Conservation (phyloP, 2,113 vertebrate species). For the Neogobius melanostomus region DNA sequence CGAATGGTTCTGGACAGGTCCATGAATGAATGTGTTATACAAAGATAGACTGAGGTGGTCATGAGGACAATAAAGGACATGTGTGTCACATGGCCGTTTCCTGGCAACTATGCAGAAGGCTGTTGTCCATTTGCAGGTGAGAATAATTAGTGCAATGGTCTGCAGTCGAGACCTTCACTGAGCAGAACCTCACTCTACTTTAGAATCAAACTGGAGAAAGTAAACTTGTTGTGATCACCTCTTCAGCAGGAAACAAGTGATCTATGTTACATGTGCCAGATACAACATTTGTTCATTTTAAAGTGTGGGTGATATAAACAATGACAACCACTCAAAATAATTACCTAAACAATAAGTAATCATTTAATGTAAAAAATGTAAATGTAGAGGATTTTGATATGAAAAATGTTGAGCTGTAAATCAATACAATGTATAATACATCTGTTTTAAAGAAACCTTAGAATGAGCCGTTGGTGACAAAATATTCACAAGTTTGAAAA, state of each 20-base stretch:
- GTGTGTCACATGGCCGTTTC: slow-evolving; percentile 20
- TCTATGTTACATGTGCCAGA: not conserved
- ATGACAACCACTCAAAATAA: no score
- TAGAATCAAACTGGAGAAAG: not conserved
- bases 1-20: slow-evolving; percentile 43
- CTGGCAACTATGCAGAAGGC: slow-evolving; percentile 11
- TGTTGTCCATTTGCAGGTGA: slow-evolving; percentile 17
- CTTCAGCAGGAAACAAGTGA: not conserved
- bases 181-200: slow-evolving; percentile 13
- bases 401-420: no score
- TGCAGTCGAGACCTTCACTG: slow-evolving; percentile 27
- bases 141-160: slow-evolving; percentile 23
- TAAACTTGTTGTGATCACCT: slow-evolving; percentile 1
- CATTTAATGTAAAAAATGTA: no score
- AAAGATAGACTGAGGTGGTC: slow-evolving; percentile 10
- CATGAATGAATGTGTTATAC: slow-evolving; percentile 1
- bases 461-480: not conserved
- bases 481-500: slow-evolving; percentile 7
- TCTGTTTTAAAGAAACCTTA: not conserved
- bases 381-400: no score
- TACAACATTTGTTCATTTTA: no score
- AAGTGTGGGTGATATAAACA: no score
- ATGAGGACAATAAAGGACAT: slow-evolving; percentile 12
- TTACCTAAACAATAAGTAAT: no score
- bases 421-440: not conserved